A percentile compares a stretch with the other conserved stretches of the same genome.
phyloP scores from a whole-genome alignment of 53 echinoderm and acorn worm genomes.

The Patiria pectinifera region DNA sequence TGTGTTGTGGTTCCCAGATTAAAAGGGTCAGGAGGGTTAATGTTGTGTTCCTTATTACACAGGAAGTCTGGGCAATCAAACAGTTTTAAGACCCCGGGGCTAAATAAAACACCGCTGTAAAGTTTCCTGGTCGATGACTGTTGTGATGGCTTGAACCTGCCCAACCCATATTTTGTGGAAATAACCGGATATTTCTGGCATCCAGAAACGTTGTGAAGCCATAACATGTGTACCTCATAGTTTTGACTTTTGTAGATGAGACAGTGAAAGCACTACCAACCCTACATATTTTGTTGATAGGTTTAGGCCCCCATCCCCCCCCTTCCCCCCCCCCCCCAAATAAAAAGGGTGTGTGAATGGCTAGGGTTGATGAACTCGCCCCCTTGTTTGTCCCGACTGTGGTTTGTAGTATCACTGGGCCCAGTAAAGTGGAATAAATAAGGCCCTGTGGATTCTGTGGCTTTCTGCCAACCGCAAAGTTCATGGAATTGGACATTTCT shows the following conservation, averaged over 20 bases:
- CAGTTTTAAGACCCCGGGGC: not conserved
- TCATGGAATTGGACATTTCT: not conserved
- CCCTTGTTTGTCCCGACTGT: not conserved
- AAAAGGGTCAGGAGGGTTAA: constrained; percentile 30
- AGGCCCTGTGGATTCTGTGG: not conserved
- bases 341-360: not conserved
- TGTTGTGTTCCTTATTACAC: constrained; percentile 25
- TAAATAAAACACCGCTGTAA: not conserved
- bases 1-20: not conserved
- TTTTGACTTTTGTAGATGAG: not conserved
- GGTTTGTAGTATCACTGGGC: not conserved
- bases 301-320: not conserved
- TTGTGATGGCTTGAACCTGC: not conserved
- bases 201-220: not conserved
- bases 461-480: constrained; percentile 1
- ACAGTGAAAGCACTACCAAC: not conserved
- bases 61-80: constrained; percentile 33
- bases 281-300: not conserved
- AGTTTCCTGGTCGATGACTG: not conserved
- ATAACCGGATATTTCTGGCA: not conserved
- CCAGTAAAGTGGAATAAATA: not conserved
- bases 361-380: not conserved
- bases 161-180: not conserved
- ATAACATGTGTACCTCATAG: not conserved
- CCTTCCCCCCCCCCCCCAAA: not conserved